Evolutionary conservation across 2,888 invertebrate genomes (phyloP).

Genomic region (Globia sparganii): DNA sequence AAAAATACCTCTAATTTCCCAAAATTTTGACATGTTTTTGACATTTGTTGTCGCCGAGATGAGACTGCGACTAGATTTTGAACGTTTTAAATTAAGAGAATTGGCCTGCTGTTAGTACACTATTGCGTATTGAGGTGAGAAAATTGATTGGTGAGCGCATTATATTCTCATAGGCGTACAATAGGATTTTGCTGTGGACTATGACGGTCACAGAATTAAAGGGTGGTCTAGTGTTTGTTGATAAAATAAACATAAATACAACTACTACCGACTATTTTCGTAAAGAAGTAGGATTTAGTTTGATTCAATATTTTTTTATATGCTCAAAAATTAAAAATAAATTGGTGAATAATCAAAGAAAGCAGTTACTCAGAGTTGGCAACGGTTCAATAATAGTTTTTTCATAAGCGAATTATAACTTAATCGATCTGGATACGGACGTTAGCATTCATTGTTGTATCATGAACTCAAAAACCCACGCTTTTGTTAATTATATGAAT

Average conservation of each 20-base stretch:
- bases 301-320: slow-evolving; percentile 28
- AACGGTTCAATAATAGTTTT: slow-evolving; percentile 71
- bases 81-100: too few species aligned
- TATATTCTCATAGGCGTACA: slow-evolving; percentile 30
- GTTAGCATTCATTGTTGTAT: slow-evolving; percentile 36
- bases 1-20: too few species aligned
- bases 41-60: too few species aligned
- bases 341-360: slow-evolving; percentile 74
- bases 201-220: not conserved
- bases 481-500: slow-evolving; percentile 49
- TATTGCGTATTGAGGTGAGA: slow-evolving; percentile 25
- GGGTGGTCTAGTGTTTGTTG: not conserved
- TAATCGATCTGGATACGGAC: slow-evolving; percentile 54
- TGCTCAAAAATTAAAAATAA: slow-evolving; percentile 73
- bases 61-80: too few species aligned
- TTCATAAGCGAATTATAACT: slow-evolving; percentile 62
- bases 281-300: slow-evolving; percentile 17
- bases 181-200: slow-evolving; percentile 2
- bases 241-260: slow-evolving; percentile 3
- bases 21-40: too few species aligned
- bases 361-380: slow-evolving; percentile 72
- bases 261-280: slow-evolving; percentile 26
- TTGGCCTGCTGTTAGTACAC: not conserved
- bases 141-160: slow-evolving; percentile 25
- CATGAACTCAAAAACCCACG: slow-evolving; percentile 38